phyloP scores from a whole-genome alignment of 1,140 invertebrate species.

The Streblospio benedicti region DNA sequence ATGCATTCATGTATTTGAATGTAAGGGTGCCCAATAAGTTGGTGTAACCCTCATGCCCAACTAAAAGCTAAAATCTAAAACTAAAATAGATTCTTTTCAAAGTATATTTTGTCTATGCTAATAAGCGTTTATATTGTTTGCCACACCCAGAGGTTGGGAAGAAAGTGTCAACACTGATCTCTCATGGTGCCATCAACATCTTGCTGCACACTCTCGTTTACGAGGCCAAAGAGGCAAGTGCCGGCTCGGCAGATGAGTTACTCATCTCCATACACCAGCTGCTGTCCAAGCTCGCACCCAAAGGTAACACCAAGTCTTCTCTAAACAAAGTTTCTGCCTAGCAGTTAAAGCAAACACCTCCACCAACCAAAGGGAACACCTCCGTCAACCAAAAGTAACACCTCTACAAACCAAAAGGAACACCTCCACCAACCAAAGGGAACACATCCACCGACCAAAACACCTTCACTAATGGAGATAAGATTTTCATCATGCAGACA shows the following conservation, averaged over 20 bases:
- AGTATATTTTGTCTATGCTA: neutral
- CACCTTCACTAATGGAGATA: too few species aligned
- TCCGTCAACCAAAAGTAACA: neutral
- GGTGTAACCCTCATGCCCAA: neutral
- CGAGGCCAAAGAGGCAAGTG: slow-evolving; percentile 28
- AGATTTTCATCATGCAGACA: too few species aligned
- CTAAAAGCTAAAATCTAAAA: neutral
- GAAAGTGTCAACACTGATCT: slow-evolving; percentile 29
- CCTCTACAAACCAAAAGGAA: neutral
- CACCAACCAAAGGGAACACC: neutral
- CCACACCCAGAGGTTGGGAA: slow-evolving; percentile 31
- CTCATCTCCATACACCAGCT: slow-evolving; percentile 32
- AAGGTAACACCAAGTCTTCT: slow-evolving; percentile 31
- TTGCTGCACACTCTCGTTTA: slow-evolving; percentile 34
- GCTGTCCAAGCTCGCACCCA: slow-evolving; percentile 33
- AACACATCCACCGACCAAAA: too few species aligned
- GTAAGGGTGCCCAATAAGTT: neutral
- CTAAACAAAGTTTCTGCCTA: neutral
- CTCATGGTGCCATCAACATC: slow-evolving; percentile 32
- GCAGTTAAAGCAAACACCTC: neutral
- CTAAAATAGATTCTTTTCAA: neutral
- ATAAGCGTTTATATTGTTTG: neutral
- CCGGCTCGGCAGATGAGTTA: slow-evolving; percentile 26
- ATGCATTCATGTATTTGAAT: neutral
- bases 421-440: too few species aligned